These are phyloP conservation scores for Tauraco erythrolophus DNA, from an alignment of 2,113 vertebrate species.

Conservation along the genomic window DNA sequence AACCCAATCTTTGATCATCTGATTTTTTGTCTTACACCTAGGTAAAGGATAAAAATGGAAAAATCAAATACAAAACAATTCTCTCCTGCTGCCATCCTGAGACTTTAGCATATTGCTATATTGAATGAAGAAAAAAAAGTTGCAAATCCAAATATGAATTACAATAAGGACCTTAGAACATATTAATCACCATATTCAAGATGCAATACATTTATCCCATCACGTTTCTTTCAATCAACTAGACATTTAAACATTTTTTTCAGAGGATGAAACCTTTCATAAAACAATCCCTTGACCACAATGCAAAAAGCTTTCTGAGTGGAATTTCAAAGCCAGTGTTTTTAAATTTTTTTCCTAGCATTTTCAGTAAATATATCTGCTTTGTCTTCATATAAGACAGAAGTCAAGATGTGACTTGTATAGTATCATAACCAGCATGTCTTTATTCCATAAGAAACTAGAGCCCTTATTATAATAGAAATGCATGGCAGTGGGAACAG, in stretches of 20 bases:
- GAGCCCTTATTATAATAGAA: not conserved
- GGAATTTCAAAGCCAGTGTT: not conserved
- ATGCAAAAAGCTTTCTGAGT: not conserved
- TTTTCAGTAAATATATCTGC: not conserved
- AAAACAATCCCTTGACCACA: not conserved
- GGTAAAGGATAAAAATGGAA: not conserved
- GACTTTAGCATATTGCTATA: not conserved
- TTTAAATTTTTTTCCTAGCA: not conserved
- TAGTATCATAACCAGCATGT: not conserved
- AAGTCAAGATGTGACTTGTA: not conserved
- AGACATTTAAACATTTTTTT: not conserved
- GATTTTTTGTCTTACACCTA: not conserved
- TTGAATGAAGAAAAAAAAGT: not conserved
- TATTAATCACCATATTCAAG: not conserved
- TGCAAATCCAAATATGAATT: not conserved
- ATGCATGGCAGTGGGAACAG: not conserved
- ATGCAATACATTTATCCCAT: not conserved
- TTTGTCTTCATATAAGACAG: not conserved
- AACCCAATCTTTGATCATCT: not conserved
- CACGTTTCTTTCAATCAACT: not conserved
- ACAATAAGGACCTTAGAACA: not conserved
- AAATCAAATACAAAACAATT: not conserved
- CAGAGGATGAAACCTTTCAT: not conserved
- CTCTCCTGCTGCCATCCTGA: not conserved
- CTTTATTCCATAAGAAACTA: not conserved